These are phyloP conservation scores for Albula glossodonta DNA, from an alignment of 2,113 vertebrate species.

Conservation along the genomic window DNA sequence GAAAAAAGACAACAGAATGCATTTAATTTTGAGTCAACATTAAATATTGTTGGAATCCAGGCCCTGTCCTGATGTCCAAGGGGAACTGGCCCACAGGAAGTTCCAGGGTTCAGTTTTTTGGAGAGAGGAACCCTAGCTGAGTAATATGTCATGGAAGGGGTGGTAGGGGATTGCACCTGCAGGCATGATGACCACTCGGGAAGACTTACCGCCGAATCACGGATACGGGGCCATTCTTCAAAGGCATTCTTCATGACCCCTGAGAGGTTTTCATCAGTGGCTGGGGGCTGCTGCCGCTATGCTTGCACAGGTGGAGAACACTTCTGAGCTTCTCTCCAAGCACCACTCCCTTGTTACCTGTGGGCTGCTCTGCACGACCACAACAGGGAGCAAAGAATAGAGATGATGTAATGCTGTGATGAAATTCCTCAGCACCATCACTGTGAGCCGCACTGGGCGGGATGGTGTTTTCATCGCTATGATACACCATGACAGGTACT, in stretches of 20 bases:
- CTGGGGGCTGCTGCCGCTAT: not conserved
- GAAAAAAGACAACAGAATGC: no score
- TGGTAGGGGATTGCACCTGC: not conserved
- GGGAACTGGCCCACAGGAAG: constrained; percentile 46
- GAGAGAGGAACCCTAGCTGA: not conserved
- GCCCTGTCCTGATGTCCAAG: constrained; percentile 41
- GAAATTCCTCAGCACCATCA: not conserved
- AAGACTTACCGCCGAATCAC: not conserved
- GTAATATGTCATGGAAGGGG: not conserved
- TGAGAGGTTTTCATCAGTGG: not conserved
- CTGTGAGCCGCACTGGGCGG: not conserved
- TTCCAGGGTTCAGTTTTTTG: not conserved
- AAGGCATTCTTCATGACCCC: not conserved
- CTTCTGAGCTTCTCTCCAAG: not conserved
- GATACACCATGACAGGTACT: not conserved
- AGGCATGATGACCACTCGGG: not conserved
- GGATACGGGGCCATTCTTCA: not conserved
- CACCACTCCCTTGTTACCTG: not conserved
- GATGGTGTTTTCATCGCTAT: not conserved
- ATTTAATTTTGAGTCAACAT: no score
- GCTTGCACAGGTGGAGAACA: not conserved
- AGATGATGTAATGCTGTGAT: not conserved
- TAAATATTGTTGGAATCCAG: not conserved
- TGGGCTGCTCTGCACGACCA: not conserved
- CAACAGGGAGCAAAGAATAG: not conserved